A percentile compares a stretch with the other conserved stretches of the same genome.
These are phyloP conservation scores for Pseudolycoriella hygida DNA, from an alignment of 2,888 invertebrate genomes.

Conservation along the genomic window DNA sequence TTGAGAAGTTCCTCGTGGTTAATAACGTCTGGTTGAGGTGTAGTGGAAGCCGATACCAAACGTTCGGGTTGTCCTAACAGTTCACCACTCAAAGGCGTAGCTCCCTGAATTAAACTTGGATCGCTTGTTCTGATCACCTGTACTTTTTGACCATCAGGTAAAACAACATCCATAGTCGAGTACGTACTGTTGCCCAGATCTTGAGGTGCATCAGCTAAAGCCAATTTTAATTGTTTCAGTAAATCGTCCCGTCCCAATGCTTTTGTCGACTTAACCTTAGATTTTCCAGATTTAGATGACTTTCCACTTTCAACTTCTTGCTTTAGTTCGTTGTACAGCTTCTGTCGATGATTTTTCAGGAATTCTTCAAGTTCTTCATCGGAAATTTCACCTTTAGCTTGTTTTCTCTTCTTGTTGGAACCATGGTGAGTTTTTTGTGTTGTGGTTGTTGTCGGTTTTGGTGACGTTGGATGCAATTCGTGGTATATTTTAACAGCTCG, in stretches of 20 bases:
- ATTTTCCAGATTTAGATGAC: constrained; percentile 36
- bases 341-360: constrained; percentile 34
- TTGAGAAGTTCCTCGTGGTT: neutral
- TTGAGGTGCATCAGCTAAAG: constrained; percentile 48
- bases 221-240: constrained; percentile 54
- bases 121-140: constrained; percentile 54
- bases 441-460: constrained; percentile 48
- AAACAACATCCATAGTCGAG: constrained; percentile 51
- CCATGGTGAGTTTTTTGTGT: constrained; percentile 33
- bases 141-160: constrained; percentile 57
- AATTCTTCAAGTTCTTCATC: constrained; percentile 22
- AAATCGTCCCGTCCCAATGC: constrained; percentile 49
- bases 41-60: neutral
- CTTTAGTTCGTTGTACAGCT: constrained; percentile 39
- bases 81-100: constrained; percentile 31
- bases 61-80: constrained; percentile 18
- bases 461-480: constrained; percentile 48
- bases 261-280: constrained; percentile 32
- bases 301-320: constrained; percentile 26
- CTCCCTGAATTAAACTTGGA: constrained; percentile 47
- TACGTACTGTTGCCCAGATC: constrained; percentile 48
- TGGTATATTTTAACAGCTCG: constrained; percentile 49
- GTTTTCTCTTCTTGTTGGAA: constrained; percentile 16
- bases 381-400: constrained; percentile 21
- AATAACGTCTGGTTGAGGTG: neutral